phyloP scores from a whole-genome alignment of 30 jellyfish, hydroid and myxozoan genomes.

The Rhopilema esculentum region DNA sequence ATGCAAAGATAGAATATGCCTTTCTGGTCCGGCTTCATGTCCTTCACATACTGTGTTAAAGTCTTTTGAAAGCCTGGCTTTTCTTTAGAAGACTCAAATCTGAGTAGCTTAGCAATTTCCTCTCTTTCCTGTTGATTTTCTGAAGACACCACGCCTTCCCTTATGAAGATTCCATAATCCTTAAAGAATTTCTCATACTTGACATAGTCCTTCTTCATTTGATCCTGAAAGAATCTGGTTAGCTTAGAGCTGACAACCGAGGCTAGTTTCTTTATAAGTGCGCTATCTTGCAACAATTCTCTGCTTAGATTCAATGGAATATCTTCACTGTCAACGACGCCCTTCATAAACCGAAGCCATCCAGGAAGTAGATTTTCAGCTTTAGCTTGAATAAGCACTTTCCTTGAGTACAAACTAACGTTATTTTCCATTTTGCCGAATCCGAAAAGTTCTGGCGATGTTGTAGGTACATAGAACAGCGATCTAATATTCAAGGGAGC shows the following conservation, averaged over 20 bases:
- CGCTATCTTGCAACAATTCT: slow-evolving; percentile 96
- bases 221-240: slow-evolving; percentile 78
- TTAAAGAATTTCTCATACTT: slow-evolving; percentile 88
- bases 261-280: slow-evolving; percentile 80
- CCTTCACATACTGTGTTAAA: slow-evolving; percentile 78
- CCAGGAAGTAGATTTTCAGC: slow-evolving; percentile 90
- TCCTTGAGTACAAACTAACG: slow-evolving; percentile 87
- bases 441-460: slow-evolving; percentile 89
- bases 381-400: slow-evolving; percentile 94
- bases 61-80: slow-evolving; percentile 80
- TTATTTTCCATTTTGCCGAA: slow-evolving; percentile 94
- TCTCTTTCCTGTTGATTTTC: slow-evolving; percentile 83
- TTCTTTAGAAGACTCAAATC: slow-evolving; percentile 93
- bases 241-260: slow-evolving; percentile 74
- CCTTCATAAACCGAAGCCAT: slow-evolving; percentile 95
- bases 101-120: slow-evolving; percentile 84
- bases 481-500: slow-evolving; percentile 97
- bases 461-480: slow-evolving; percentile 87
- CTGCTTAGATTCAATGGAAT: slow-evolving; percentile 96
- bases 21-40: slow-evolving; percentile 90
- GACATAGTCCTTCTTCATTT: slow-evolving; percentile 90
- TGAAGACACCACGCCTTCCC: slow-evolving; percentile 96
- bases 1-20: slow-evolving; percentile 89
- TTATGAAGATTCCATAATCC: slow-evolving; percentile 88
- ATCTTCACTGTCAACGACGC: slow-evolving; percentile 98